Percentiles rank a stretch among this genome's conserved stretches.
phyloP scores from a whole-genome alignment of 2,797 vertebrate species.

The Schizothorax lantsangensis region DNA sequence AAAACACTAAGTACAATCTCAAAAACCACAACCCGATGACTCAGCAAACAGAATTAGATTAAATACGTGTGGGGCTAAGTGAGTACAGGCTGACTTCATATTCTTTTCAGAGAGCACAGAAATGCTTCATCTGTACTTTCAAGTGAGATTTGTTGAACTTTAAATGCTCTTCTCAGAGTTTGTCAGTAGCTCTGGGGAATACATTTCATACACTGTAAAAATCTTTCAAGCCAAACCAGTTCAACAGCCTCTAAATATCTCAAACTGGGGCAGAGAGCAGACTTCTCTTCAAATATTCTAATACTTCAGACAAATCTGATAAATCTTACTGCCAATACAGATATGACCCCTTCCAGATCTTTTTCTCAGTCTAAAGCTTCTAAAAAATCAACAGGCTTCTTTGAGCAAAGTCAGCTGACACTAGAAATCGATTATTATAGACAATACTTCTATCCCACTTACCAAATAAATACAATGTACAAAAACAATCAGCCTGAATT shows the following conservation, averaged over 20 bases:
- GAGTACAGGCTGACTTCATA: slow-evolving; percentile 23
- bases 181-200: slow-evolving; percentile 27
- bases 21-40: slow-evolving; percentile 10
- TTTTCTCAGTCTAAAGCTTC: not conserved
- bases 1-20: slow-evolving; percentile 39
- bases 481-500: not conserved
- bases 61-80: slow-evolving; percentile 21
- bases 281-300: slow-evolving; percentile 10
- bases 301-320: not conserved
- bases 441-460: not conserved
- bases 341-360: not conserved
- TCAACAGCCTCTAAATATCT: slow-evolving; percentile 17
- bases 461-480: not conserved
- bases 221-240: slow-evolving; percentile 22
- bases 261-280: not conserved
- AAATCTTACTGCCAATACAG: not conserved
- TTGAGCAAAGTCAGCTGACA: not conserved
- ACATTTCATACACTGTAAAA: slow-evolving; percentile 29
- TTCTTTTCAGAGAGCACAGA: slow-evolving; percentile 27
- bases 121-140: slow-evolving; percentile 37
- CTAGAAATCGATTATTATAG: not conserved
- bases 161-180: slow-evolving; percentile 7
- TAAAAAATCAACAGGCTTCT: not conserved
- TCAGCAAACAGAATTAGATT: slow-evolving; percentile 35
- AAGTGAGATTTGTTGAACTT: slow-evolving; percentile 35